Conservation (phyloP, 2,113 vertebrate species). For the Amazona guildingii region DNA sequence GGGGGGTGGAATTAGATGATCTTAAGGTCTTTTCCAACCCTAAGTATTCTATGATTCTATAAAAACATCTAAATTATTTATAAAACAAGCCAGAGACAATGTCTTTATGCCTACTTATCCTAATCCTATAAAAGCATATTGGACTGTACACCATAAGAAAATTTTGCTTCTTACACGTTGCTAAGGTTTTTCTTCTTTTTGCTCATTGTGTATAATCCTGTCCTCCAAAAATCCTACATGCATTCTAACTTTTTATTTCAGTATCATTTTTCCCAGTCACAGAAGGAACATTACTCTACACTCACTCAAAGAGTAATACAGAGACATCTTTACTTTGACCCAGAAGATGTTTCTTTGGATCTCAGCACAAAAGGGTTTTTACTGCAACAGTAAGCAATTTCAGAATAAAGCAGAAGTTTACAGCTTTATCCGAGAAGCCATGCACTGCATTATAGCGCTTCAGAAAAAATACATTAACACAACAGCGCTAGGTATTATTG, state of each 20-base stretch:
- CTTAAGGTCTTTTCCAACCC: too few species aligned
- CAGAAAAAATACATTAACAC: background rate
- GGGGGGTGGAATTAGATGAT: too few species aligned
- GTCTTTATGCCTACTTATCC: background rate
- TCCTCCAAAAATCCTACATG: background rate
- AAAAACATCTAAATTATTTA: background rate
- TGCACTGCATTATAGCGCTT: background rate
- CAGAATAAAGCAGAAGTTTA: background rate
- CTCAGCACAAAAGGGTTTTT: background rate
- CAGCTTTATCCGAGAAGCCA: background rate
- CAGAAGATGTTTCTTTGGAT: background rate
- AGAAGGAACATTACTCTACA: background rate
- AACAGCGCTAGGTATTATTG: accelerated
- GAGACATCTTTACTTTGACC: background rate
- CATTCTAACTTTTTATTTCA: background rate
- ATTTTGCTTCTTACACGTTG: background rate
- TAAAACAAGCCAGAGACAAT: background rate
- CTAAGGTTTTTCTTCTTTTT: background rate
- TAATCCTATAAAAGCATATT: background rate
- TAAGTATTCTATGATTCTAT: too few species aligned
- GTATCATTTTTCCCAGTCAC: background rate
- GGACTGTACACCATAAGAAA: background rate
- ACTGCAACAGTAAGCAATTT: slow-evolving; percentile 23
- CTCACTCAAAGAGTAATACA: background rate
- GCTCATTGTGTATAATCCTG: background rate